A percentile compares a stretch with the other conserved stretches of the same genome.
phyloP scores from a whole-genome alignment of 2,113 vertebrate species.

The Aphelocoma coerulescens region DNA sequence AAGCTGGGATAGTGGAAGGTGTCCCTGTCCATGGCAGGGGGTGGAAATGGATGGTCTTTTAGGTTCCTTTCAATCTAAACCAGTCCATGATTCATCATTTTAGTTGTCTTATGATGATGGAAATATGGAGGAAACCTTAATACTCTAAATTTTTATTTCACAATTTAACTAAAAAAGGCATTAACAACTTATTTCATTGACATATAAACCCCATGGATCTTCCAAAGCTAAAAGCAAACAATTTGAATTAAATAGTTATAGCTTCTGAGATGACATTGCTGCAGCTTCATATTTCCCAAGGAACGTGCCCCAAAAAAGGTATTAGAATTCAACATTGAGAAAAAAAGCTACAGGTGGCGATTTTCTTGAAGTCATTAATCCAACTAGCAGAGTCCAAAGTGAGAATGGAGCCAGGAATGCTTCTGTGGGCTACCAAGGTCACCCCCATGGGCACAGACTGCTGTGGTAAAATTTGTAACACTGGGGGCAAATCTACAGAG shows the following conservation, averaged over 20 bases:
- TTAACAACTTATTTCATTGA: background rate
- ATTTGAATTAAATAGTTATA: background rate
- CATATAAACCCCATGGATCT: background rate
- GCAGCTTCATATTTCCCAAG: background rate
- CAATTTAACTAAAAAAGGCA: background rate
- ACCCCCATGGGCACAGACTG: accelerated
- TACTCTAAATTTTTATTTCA: background rate
- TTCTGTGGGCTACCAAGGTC: background rate
- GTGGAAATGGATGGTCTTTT: background rate
- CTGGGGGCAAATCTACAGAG: background rate
- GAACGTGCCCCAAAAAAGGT: accelerated
- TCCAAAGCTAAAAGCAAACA: background rate
- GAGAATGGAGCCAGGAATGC: background rate
- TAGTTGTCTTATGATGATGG: background rate
- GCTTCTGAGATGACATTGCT: background rate
- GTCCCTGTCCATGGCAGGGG: background rate
- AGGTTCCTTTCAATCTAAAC: background rate
- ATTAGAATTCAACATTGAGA: accelerated
- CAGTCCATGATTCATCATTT: background rate
- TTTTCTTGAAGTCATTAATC: background rate
- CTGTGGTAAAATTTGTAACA: background rate
- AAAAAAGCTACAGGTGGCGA: background rate
- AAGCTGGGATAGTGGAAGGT: background rate
- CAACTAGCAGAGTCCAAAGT: background rate
- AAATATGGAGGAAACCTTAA: background rate